These are phyloP conservation scores for Malurus splendens DNA, from an alignment of 2,797 vertebrate genomes.

Conservation along the genomic window DNA sequence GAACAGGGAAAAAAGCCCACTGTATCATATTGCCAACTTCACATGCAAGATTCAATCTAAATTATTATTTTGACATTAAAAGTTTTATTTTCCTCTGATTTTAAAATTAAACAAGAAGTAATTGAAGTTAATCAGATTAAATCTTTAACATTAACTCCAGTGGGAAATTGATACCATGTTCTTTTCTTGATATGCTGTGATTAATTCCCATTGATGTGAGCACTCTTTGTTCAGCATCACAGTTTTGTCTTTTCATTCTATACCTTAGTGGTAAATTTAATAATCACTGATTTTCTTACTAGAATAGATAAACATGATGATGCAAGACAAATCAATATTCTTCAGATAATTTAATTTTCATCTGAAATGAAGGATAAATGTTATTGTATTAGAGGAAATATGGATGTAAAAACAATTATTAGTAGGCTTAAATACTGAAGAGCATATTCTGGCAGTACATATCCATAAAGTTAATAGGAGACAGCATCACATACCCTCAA, in stretches of 20 bases:
- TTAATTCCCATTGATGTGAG: slow-evolving; percentile 1
- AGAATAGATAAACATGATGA: not conserved
- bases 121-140: not conserved
- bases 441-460: not conserved
- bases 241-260: not conserved
- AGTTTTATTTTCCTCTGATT: not conserved
- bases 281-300: slow-evolving; percentile 26
- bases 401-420: not conserved
- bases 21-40: not conserved
- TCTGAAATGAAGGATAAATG: not conserved
- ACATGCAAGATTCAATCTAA: not conserved
- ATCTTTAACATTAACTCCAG: slow-evolving; percentile 2
- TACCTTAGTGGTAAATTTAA: not conserved
- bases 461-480: not conserved
- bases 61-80: not conserved
- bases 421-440: not conserved
- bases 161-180: not conserved
- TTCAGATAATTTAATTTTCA: slow-evolving; percentile 28
- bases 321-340: slow-evolving; percentile 7
- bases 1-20: not conserved
- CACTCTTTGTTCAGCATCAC: not conserved
- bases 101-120: not conserved
- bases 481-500: not conserved
- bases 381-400: slow-evolving; percentile 6
- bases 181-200: not conserved